A percentile compares a stretch with the other conserved stretches of the same genome.
Conservation (phyloP, 1,140 invertebrate genomes). For the Brachionus manjavacas region DNA sequence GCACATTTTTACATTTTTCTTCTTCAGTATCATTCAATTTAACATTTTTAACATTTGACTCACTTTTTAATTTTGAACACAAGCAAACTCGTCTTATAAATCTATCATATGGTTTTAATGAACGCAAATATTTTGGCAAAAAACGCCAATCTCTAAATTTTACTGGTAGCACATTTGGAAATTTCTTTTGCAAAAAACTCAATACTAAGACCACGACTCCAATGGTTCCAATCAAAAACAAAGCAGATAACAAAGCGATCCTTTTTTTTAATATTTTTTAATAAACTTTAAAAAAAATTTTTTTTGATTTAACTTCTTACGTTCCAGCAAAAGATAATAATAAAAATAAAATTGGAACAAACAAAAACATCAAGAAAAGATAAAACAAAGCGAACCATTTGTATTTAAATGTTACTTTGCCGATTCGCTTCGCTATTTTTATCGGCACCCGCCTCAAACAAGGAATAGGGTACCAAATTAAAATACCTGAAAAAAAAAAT, state of each 20-base stretch:
- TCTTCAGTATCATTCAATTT: background rate
- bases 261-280: background rate
- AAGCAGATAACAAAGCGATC: background rate
- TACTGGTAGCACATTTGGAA: background rate
- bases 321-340: constrained; percentile 53
- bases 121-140: constrained; percentile 4
- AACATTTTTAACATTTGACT: background rate
- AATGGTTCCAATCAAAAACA: background rate
- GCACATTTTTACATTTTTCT: background rate
- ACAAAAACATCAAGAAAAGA: constrained; percentile 60
- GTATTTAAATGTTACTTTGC: constrained; percentile 60
- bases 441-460: constrained; percentile 59
- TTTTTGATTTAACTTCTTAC: constrained; percentile 42
- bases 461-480: constrained; percentile 41
- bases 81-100: background rate
- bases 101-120: constrained; percentile 38
- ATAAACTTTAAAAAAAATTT: background rate
- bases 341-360: constrained; percentile 60
- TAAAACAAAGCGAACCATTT: constrained; percentile 64
- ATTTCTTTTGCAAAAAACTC: background rate
- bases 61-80: background rate
- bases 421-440: constrained; percentile 60
- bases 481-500: background rate
- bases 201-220: background rate
- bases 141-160: constrained; percentile 21